Evolutionary conservation across 2,797 vertebrate species (phyloP).

Genomic region (Hypotaenidia okinawae): DNA sequence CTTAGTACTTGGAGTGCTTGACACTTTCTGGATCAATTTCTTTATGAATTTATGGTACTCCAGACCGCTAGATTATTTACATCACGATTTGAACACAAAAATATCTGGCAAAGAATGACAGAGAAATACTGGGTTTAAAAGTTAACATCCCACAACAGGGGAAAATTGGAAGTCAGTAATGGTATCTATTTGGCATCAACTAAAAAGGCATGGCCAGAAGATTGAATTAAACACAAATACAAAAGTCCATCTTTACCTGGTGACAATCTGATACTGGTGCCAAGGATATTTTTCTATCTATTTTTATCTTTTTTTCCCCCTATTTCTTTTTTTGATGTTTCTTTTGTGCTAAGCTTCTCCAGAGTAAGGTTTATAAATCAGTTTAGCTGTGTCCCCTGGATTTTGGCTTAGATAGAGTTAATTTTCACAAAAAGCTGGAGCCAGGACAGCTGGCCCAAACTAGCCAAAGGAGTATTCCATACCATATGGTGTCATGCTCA

Average conservation of each 20-base stretch:
- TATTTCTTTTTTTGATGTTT: not conserved
- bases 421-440: too few species aligned
- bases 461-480: too few species aligned
- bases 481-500: too few species aligned
- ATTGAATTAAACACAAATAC: not conserved
- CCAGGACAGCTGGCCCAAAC: too few species aligned
- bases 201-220: not conserved
- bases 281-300: not conserved
- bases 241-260: not conserved
- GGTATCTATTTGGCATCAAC: not conserved
- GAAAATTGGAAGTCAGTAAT: not conserved
- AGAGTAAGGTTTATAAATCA: not conserved
- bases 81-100: not conserved
- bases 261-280: not conserved
- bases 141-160: not conserved
- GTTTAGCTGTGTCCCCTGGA: not conserved
- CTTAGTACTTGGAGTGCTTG: not conserved
- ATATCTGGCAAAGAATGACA: not conserved
- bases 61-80: not conserved
- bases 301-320: not conserved
- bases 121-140: not conserved
- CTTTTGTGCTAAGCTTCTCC: not conserved
- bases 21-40: not conserved
- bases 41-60: not conserved
- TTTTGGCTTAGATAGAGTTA: too few species aligned